Evolutionary conservation across 2,113 vertebrate species (phyloP), one percentile per base, ranked within the genome.

Genomic region (Camelus dromedarius): DNA sequence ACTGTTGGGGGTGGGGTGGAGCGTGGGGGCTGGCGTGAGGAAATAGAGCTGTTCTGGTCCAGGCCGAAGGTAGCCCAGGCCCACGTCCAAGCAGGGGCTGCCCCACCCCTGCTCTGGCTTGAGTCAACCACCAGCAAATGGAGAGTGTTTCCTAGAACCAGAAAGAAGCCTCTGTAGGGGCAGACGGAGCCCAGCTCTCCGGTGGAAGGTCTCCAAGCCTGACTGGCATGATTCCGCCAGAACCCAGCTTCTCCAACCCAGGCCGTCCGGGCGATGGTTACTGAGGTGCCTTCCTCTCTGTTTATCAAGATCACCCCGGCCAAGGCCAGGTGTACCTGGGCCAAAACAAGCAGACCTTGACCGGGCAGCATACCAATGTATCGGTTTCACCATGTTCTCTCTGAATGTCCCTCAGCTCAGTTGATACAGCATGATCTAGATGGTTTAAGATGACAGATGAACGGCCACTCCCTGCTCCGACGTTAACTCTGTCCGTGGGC

Each of bases 341-440:
- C 95, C 93, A 77, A 93, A 92, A 93, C 83, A 93, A 96, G 76
- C 93, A 93, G 95, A 95, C 94, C 80, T 93, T 97, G 92, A 72
- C 60, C 50, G 3, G 73, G 85, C 83, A 62, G 26, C 75, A 84
- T 22, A 73, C 24, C 79, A 28, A 54, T 13, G 30, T 38, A 8
- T 6, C 26, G 88, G 84, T 72, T 73, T 96, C 93, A 84, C 76
- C 70, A 13, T 19, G 75, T 90, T 81, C 94, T 89, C 85, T 84
- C 56, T 35, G 64, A 32, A 77, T 58, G 86, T 85, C 76, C 66
- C 93, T 91, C 54, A 12, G 70, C 75, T 79, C 82, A 14, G 5
- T 1, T 42, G 76, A 94, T 62, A 32, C 46, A 48, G 46, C 20
- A 32, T 12, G 22, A 42, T 28, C 4, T 8, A 64, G 46, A 28